Conservation (phyloP, 2,797 vertebrate genomes). For the Synanceia verrucosa region DNA sequence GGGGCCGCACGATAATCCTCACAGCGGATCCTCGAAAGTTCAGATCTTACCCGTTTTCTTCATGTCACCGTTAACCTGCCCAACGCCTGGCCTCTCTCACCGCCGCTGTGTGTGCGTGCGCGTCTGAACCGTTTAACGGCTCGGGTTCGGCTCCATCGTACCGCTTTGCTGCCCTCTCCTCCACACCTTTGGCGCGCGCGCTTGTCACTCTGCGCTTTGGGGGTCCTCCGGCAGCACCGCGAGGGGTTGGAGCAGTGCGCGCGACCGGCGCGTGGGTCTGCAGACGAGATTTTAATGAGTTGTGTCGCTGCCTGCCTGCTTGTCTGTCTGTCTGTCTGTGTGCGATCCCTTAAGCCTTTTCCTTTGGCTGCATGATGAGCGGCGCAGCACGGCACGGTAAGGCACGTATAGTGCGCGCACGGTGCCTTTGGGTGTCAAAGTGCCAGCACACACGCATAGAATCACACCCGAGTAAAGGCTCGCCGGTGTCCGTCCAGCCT, state of each 20-base stretch:
- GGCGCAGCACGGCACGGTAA: slow-evolving; percentile 11
- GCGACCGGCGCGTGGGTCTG: slow-evolving; percentile 59
- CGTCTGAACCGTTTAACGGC: slow-evolving; percentile 34
- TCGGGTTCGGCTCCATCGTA: slow-evolving; percentile 59
- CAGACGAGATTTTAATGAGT: slow-evolving; percentile 60
- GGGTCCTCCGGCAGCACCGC: slow-evolving; percentile 27
- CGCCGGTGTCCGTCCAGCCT: slow-evolving; percentile 5
- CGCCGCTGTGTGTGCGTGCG: not conserved
- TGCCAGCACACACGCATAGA: slow-evolving; percentile 23
- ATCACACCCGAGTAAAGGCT: not conserved
- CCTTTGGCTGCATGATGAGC: slow-evolving; percentile 20
- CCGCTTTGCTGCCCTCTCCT: slow-evolving; percentile 33
- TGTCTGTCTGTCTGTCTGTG: not conserved
- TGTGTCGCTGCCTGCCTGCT: slow-evolving; percentile 26
- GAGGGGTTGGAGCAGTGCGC: slow-evolving; percentile 59
- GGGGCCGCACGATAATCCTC: slow-evolving; percentile 45
- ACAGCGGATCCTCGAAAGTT: slow-evolving; percentile 58
- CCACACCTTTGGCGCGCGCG: slow-evolving; percentile 58
- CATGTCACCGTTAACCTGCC: slow-evolving; percentile 52
- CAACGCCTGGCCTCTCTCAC: slow-evolving; percentile 1
- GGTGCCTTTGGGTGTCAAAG: slow-evolving; percentile 42
- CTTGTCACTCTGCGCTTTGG: slow-evolving; percentile 36
- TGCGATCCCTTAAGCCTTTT: slow-evolving; percentile 43
- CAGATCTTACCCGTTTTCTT: slow-evolving; percentile 55
- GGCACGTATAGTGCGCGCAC: slow-evolving; percentile 23